Base-by-base conservation (phyloP, 2,888 invertebrate species). In the Diarsia mendica region DNA sequence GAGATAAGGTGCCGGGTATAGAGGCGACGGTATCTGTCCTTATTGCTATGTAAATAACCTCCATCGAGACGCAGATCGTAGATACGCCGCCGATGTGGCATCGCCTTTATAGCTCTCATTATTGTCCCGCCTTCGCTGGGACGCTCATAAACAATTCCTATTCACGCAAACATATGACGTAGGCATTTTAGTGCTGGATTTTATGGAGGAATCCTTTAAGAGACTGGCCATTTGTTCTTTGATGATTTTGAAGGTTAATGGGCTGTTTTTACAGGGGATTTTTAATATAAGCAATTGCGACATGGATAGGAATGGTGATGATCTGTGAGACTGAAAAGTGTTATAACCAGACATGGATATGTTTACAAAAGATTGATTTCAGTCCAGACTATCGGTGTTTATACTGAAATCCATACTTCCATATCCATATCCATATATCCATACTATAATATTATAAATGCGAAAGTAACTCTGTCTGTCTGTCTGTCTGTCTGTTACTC, bases 11-110 rank as follows among this genome's bases (percentile, higher is more conserved):
- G 89, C 89, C 87, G 89, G 88, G 89, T 89, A 88, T 91, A 91
- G 91, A 89, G 92, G 91, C 88, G 90, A 91, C 92, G 91, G 93
- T 94, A 94, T 95, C 92, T 93, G 89, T 88, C 89, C 95, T 95
- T 95, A 95, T 95, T 95, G 95, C 94, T 95, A 95, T 95, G 95
- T 95, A 95, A 95, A 95, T 95, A 95, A 94, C 95, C 92, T 94
- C 95, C 94, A 94, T 95, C 94, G 93, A 95, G 92, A 92, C 93
- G 89, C 89, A 91, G 95, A 95, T 95, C 92, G 92, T 84, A 90
- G 94, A 95, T 95, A 94, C 90, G 91, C 91, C 93, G 93, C 93
- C 94, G 91, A 92, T 95, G 94, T 93, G 95, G 95, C 95, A 95
- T 92, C 92, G 93, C 85, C 93, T 95, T 95, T 95, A 95, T 93